Percentiles rank a stretch among this genome's conserved stretches.
phyloP scores from a whole-genome alignment of 2,113 vertebrate genomes.

The Isichthys henryi region DNA sequence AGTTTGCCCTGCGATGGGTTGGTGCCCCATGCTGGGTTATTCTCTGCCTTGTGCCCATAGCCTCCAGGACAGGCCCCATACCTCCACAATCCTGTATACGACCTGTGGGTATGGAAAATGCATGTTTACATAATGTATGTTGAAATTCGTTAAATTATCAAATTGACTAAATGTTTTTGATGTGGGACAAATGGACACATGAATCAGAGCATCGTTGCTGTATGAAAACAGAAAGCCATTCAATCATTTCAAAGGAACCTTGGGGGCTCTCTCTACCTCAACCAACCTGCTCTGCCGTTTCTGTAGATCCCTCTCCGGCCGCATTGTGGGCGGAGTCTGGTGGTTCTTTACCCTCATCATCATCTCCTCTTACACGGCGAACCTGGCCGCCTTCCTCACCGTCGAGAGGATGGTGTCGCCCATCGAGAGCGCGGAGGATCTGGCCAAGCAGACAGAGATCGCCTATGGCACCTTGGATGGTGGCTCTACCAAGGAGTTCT shows the following conservation, averaged over 20 bases:
- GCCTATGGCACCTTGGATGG: conserved; percentile 89
- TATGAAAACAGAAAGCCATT: neutral
- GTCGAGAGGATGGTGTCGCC: conserved; percentile 96
- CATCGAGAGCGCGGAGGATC: conserved; percentile 83
- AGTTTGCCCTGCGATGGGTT: neutral
- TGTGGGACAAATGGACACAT: neutral
- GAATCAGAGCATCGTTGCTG: neutral
- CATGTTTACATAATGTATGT: neutral
- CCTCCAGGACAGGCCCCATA: neutral
- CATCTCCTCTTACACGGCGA: conserved; percentile 97
- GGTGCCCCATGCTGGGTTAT: neutral
- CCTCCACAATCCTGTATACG: neutral
- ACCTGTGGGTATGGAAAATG: neutral
- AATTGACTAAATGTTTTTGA: neutral
- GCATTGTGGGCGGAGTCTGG: conserved; percentile 84
- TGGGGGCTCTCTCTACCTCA: neutral
- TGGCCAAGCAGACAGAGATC: conserved; percentile 84
- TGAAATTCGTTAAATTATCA: neutral
- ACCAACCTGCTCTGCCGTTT: neutral
- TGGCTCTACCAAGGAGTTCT: conserved; percentile 95
- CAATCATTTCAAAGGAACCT: neutral
- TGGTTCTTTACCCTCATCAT: conserved; percentile 97
- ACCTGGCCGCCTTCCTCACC: conserved; percentile 94
- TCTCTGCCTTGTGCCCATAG: neutral
- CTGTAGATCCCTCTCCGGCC: conserved; percentile 75